phyloP scores from a whole-genome alignment of 2,888 invertebrate species.

The Craniophora ligustri region DNA sequence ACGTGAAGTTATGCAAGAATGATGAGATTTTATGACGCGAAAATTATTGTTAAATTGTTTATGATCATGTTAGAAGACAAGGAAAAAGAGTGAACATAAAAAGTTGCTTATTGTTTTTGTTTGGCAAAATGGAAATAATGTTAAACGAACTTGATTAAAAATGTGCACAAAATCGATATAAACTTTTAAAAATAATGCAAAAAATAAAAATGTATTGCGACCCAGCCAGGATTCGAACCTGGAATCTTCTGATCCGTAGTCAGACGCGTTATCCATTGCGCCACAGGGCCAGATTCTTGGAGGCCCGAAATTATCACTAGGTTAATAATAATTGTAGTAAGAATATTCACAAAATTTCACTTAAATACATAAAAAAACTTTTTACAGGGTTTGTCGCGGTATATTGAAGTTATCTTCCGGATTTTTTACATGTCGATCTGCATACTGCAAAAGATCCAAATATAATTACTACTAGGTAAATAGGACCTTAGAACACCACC shows the following conservation, averaged over 20 bases:
- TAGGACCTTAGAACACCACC: too few species aligned
- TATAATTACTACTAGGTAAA: too few species aligned
- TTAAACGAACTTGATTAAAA: not conserved
- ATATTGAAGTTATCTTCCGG: too few species aligned
- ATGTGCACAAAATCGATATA: not conserved
- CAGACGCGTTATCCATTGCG: constrained; percentile 92
- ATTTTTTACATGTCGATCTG: too few species aligned
- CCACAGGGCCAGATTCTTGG: constrained; percentile 85
- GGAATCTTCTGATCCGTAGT: constrained; percentile 92
- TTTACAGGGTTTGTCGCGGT: too few species aligned
- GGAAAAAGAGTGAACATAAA: too few species aligned
- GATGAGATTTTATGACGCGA: constrained; percentile 10
- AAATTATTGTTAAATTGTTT: constrained; percentile 11
- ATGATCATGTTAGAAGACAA: not conserved
- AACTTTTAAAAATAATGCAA: not conserved
- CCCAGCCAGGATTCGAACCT: constrained; percentile 91
- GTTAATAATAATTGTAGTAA: too few species aligned
- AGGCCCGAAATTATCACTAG: not conserved
- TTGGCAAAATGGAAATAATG: not conserved
- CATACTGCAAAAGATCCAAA: too few species aligned
- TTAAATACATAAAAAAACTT: too few species aligned
- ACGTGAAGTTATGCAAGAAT: constrained; percentile 20
- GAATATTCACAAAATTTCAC: too few species aligned
- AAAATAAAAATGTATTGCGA: constrained; percentile 61
- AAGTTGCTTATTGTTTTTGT: not conserved